Evolutionary conservation across 2,113 vertebrate species (phyloP).

Genomic region (Chunga burmeisteri): DNA sequence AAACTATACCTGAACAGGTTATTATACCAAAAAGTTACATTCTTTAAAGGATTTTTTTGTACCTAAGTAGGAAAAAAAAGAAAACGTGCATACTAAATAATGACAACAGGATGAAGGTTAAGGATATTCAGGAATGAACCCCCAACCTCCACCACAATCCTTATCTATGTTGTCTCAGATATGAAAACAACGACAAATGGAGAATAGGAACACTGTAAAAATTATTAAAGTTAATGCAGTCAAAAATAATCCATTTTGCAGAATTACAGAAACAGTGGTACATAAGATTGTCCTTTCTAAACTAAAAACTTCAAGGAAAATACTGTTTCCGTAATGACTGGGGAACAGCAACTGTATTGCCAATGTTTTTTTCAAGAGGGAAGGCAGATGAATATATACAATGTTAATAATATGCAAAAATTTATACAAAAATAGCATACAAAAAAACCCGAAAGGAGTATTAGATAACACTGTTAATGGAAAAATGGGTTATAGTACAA

Average conservation of each 20-base stretch:
- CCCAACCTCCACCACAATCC: background rate
- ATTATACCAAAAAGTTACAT: background rate
- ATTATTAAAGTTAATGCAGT: background rate
- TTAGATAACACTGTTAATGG: background rate
- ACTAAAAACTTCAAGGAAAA: background rate
- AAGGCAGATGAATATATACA: background rate
- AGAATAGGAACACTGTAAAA: background rate
- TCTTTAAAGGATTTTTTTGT: background rate
- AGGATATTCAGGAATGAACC: background rate
- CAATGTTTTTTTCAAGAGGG: background rate
- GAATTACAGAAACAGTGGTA: background rate
- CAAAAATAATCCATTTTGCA: background rate
- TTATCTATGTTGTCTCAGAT: background rate
- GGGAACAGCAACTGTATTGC: background rate
- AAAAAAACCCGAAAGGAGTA: background rate
- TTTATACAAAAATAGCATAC: background rate
- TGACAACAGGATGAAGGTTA: background rate
- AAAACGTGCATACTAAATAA: background rate
- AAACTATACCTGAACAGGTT: background rate
- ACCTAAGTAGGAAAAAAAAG: background rate
- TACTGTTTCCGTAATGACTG: background rate
- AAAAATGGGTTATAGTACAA: background rate
- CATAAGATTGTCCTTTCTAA: background rate
- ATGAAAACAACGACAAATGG: background rate
- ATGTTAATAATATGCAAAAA: background rate